phyloP scores from a whole-genome alignment of 2,888 invertebrate genomes.

The Drosophila longiperda region DNA sequence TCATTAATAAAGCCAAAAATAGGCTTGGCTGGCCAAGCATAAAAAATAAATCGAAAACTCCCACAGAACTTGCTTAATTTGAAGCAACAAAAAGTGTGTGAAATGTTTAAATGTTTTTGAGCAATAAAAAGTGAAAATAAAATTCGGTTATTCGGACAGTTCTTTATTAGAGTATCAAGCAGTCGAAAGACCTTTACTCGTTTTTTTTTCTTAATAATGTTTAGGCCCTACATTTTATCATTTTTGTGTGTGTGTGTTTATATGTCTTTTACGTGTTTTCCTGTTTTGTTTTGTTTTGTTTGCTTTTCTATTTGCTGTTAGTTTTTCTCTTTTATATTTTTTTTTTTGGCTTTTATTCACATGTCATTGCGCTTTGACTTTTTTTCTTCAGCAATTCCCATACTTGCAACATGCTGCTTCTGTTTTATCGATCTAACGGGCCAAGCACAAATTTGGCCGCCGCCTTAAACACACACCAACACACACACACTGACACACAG shows the following conservation, averaged over 20 bases:
- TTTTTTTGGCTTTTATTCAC: conserved; percentile 18
- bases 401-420: conserved; percentile 37
- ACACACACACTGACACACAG: conserved; percentile 4
- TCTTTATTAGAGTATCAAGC: not conserved
- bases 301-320: conserved; percentile 16
- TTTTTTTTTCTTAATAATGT: not conserved
- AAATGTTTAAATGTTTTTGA: not conserved
- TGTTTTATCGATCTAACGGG: conserved; percentile 75
- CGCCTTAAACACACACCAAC: conserved; percentile 40
- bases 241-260: conserved; percentile 23
- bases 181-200: not conserved
- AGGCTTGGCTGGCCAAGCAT: not conserved
- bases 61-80: not conserved
- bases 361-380: conserved; percentile 48
- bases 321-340: not conserved
- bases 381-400: conserved; percentile 36
- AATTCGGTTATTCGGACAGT: not conserved
- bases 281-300: conserved; percentile 26
- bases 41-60: not conserved
- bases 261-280: conserved; percentile 15
- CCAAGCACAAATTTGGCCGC: conserved; percentile 43
- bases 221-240: conserved; percentile 19
- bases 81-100: not conserved
- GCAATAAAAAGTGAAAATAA: not conserved
- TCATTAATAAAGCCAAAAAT: conserved; percentile 4